Base-by-base conservation (phyloP, 2,797 vertebrate species). In the Balearica regulorum region DNA sequence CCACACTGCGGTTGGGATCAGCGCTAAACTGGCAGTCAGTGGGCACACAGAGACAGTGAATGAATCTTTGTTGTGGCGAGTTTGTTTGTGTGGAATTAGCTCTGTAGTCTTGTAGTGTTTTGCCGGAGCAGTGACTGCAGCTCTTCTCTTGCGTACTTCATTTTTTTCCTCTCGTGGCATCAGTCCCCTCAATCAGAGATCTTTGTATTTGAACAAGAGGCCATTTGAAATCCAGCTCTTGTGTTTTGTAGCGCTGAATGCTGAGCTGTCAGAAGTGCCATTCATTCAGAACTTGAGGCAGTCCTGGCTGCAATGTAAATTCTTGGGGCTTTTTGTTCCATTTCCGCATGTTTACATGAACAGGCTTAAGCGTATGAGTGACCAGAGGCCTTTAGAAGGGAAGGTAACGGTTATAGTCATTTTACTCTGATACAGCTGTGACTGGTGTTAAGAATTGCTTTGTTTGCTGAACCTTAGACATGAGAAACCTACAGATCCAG, bases 401-500 rank as follows among this genome's bases (percentile, higher is more conserved):
- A 41, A 51, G 33, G 66, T 22, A 18, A 16, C 33, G 39, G 46
- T n/a, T 83, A 6, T 7, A 73, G 55, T 58, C 3, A 6, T 55
- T 83, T 64, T 35, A 55, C 37, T 70, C 46, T 58, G 21, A 25
- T 79, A 51, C 28, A 44, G 15, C 65, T 51, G 39, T 41, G 43
- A 9, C 37, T 64, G 28, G 4, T 46, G 15, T 76, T 55, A 25
- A 2, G 35, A 84, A 84, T 69, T 46, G 5, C 49, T 96, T 65
- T 91, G 48, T 89, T 69, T 93, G n/a, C 62, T 95, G 81, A 86
- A 91, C 83, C 48, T 43, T 64, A 99, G 99, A 57, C 99, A 99
- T 1, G 99, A 99, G 98, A 99, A 99, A 83, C 99, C 99, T 76
- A 99, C 99, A 31, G 99, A 99, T 96, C 99, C 99, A 8, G 99